Conservation (phyloP, 1,140 invertebrate genomes). For the Pogonognathellus flavescens region DNA sequence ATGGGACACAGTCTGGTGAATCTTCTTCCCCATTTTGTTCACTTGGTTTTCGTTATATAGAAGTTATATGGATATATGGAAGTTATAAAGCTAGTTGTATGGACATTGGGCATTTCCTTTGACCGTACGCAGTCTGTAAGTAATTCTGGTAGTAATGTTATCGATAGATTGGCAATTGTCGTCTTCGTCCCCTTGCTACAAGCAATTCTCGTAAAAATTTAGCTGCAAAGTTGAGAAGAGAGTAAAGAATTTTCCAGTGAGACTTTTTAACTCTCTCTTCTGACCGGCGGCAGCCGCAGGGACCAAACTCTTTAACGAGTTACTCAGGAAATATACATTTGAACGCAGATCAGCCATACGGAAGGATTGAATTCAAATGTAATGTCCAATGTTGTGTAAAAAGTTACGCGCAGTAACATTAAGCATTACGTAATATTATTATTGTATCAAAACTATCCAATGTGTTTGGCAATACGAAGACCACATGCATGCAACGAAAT, state of each 20-base stretch:
- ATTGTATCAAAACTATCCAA: no score
- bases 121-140: not conserved
- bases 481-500: not conserved
- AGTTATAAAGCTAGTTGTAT: no score
- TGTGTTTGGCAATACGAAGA: no score
- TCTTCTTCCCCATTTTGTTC: not conserved
- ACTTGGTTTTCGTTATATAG: no score
- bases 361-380: no score
- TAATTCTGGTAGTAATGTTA: conserved; percentile 24
- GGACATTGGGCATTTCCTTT: not conserved
- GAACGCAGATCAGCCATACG: no score
- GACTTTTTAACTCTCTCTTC: conserved; percentile 20
- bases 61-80: no score
- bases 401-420: no score
- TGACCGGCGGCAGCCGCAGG: not conserved
- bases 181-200: conserved; percentile 25
- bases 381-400: no score
- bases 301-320: conserved; percentile 37
- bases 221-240: conserved; percentile 34
- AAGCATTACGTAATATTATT: no score
- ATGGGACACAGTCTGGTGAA: not conserved
- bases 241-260: not conserved
- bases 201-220: conserved; percentile 46
- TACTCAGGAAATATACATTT: not conserved
- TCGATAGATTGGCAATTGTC: conserved; percentile 35